phyloP scores from a whole-genome alignment of 2,113 vertebrate genomes.

The Gobiocypris rarus region DNA sequence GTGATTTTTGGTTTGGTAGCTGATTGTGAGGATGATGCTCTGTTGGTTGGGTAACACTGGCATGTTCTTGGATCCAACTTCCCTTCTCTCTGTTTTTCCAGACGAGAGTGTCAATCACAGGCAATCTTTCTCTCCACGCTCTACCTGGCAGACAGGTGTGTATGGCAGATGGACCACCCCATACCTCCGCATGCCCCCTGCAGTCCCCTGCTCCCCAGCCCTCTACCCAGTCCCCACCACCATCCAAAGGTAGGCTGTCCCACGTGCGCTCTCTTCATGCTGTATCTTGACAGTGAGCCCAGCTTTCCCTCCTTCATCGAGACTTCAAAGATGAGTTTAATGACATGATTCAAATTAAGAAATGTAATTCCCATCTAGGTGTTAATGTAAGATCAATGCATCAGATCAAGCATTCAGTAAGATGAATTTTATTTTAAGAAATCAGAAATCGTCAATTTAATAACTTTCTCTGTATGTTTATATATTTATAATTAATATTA shows the following conservation, averaged over 20 bases:
- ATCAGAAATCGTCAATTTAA: no score
- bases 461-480: no score
- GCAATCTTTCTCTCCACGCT: slow-evolving; percentile 71
- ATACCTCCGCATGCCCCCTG: slow-evolving; percentile 75
- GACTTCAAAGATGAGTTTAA: background rate
- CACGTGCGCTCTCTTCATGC: background rate
- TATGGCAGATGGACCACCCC: slow-evolving; percentile 74
- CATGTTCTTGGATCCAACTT: background rate
- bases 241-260: slow-evolving; percentile 76
- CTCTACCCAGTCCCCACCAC: slow-evolving; percentile 74
- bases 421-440: no score
- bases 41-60: background rate
- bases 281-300: slow-evolving; percentile 9
- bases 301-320: background rate
- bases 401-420: no score
- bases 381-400: no score
- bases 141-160: slow-evolving; percentile 83
- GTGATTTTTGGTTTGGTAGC: background rate
- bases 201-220: slow-evolving; percentile 69
- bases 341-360: background rate
- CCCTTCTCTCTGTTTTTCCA: slow-evolving; percentile 44
- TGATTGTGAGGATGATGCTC: background rate
- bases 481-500: no score
- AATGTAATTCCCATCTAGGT: no score
- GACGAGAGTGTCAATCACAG: slow-evolving; percentile 73